Percentiles rank a stretch among this genome's conserved stretches.
Conservation (phyloP, 1,140 invertebrate genomes). For the Scylla paramamosain region DNA sequence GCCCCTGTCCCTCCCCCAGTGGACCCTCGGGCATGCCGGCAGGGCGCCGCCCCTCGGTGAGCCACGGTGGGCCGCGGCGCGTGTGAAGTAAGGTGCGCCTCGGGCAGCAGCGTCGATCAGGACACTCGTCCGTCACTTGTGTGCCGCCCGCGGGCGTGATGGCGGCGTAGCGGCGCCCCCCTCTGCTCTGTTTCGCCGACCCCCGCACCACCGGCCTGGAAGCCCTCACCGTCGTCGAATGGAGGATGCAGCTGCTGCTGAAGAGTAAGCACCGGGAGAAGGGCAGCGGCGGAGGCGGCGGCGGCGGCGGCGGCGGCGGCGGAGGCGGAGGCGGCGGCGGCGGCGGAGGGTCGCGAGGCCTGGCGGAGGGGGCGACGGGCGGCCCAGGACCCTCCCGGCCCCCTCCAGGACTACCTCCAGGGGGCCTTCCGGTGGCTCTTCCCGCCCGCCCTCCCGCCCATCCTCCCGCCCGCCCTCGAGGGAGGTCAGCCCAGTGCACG, state of each 20-base stretch:
- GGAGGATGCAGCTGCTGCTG: slow-evolving; percentile 77
- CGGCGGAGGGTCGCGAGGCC: slow-evolving; percentile 15
- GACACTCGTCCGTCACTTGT: background rate
- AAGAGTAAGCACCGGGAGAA: slow-evolving; percentile 76
- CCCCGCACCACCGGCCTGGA: slow-evolving; percentile 73
- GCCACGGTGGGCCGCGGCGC: background rate
- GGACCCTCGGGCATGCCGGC: background rate
- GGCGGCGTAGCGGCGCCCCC: slow-evolving; percentile 60
- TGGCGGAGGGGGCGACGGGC: slow-evolving; percentile 44
- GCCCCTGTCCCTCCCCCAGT: background rate
- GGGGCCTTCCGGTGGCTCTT: slow-evolving; percentile 57
- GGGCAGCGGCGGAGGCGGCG: slow-evolving; percentile 60
- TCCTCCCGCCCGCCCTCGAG: slow-evolving; percentile 60
- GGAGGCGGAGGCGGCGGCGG: slow-evolving; percentile 58
- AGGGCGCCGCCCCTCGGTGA: background rate
- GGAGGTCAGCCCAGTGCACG: slow-evolving; percentile 59
- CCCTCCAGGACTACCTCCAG: slow-evolving; percentile 63
- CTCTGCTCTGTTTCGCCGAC: slow-evolving; percentile 24
- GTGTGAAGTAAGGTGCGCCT: background rate
- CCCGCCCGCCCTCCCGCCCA: slow-evolving; percentile 50
- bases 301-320: slow-evolving; percentile 18
- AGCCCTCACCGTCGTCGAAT: slow-evolving; percentile 76
- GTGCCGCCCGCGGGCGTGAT: slow-evolving; percentile 49
- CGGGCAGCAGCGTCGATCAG: background rate
- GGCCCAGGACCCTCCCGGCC: slow-evolving; percentile 64